A percentile compares a stretch with the other conserved stretches of the same genome.
Conservation (phyloP, 2,888 invertebrate species). For the Teleiodes luculella region DNA sequence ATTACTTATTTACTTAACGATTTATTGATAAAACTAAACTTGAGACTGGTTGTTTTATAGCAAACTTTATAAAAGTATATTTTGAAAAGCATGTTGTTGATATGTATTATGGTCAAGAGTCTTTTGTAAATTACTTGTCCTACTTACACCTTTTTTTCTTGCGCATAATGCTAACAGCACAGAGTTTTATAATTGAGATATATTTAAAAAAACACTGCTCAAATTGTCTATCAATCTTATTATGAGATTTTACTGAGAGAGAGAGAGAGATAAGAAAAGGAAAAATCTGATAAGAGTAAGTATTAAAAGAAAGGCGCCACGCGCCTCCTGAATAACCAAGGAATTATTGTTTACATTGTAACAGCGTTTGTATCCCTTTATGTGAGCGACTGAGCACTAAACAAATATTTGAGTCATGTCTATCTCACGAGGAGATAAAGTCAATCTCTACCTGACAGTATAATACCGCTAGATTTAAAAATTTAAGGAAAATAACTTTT, state of each 20-base stretch:
- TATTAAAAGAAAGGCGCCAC: constrained; percentile 9
- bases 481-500: too few relatives aligned
- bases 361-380: not conserved
- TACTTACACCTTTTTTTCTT: too few relatives aligned
- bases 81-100: not conserved
- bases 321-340: constrained; percentile 6
- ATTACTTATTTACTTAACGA: constrained; percentile 61
- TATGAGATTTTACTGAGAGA: too few relatives aligned
- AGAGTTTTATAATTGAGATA: too few relatives aligned
- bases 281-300: too few relatives aligned
- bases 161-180: too few relatives aligned
- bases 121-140: too few relatives aligned
- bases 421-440: not conserved
- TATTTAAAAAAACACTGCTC: too few relatives aligned
- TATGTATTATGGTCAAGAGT: too few relatives aligned
- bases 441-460: not conserved
- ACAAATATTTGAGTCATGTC: not conserved
- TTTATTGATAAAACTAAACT: constrained; percentile 17
- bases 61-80: not conserved
- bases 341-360: constrained; percentile 6
- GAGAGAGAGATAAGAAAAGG: too few relatives aligned
- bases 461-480: not conserved
- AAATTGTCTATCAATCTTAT: too few relatives aligned
- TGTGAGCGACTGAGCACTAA: not conserved
- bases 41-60: not conserved